Conservation (phyloP, 2,113 vertebrate genomes). For the Speoplatyrhinus poulsoni region DNA sequence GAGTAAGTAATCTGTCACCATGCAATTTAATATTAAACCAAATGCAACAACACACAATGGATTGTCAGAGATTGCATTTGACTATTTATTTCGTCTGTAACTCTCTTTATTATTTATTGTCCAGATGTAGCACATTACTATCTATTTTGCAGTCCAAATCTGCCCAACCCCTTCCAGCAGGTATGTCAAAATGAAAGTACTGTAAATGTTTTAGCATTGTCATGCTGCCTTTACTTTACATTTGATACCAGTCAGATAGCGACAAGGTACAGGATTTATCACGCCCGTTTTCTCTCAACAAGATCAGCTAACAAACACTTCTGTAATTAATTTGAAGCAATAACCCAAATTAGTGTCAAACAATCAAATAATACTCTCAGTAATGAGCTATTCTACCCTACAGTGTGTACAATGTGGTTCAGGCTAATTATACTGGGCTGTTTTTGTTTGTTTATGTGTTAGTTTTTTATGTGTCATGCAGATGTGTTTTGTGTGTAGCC, state of each 20-base stretch:
- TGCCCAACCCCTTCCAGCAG: conserved; percentile 94
- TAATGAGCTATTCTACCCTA: conserved; percentile 42
- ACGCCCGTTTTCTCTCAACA: conserved; percentile 27
- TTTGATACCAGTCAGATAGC: conserved; percentile 13
- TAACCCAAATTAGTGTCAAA: conserved; percentile 60
- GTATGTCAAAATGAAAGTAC: conserved; percentile 71
- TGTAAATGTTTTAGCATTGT: conserved; percentile 1
- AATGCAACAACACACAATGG: not conserved
- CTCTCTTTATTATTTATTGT: conserved; percentile 33
- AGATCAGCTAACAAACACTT: conserved; percentile 25
- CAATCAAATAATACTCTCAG: conserved; percentile 44
- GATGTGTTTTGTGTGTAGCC: not conserved
- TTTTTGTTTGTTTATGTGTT: conserved; percentile 42
- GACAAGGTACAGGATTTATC: conserved; percentile 28
- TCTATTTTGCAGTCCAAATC: conserved; percentile 88
- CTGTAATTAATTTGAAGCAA: conserved; percentile 56
- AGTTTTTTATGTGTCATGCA: conserved; percentile 19
- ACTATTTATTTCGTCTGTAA: not conserved
- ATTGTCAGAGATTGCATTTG: no score
- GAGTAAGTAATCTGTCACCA: conserved; percentile 71
- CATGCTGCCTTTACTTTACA: conserved; percentile 16
- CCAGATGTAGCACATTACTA: conserved; percentile 90
- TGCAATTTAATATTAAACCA: conserved; percentile 11
- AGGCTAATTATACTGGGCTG: conserved; percentile 28
- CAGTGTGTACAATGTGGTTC: conserved; percentile 26